Evolutionary conservation across 2,888 invertebrate species (phyloP).

Genomic region (Mactromeris polynyma): DNA sequence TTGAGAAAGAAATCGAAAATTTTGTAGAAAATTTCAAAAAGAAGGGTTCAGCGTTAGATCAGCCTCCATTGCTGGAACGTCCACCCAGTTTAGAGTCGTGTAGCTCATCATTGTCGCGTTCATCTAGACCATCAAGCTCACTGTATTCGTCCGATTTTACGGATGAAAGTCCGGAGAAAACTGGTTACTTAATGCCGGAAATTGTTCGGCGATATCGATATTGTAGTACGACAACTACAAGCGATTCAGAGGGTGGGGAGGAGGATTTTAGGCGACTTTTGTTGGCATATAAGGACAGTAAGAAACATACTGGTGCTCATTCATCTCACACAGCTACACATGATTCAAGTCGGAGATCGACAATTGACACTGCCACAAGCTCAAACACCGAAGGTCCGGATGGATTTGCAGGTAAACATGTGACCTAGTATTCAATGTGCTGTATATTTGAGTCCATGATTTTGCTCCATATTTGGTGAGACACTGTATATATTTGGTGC

Average conservation of each 20-base stretch:
- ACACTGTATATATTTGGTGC: no score
- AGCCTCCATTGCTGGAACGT: constrained; percentile 70
- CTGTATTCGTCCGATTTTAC: constrained; percentile 80
- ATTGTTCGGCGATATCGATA: constrained; percentile 70
- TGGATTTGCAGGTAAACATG: constrained; percentile 47
- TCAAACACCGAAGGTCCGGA: constrained; percentile 71
- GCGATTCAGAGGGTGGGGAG: constrained; percentile 74
- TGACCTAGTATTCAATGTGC: no score
- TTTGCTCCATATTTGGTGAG: no score
- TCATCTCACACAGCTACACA: constrained; percentile 9
- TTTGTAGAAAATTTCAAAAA: constrained; percentile 83
- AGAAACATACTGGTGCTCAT: constrained; percentile 48
- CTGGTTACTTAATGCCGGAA: constrained; percentile 71
- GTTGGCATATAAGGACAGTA: constrained; percentile 70
- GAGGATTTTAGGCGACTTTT: constrained; percentile 65
- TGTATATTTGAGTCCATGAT: no score
- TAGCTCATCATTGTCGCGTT: constrained; percentile 65
- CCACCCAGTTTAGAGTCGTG: constrained; percentile 71
- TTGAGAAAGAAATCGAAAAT: constrained; percentile 82
- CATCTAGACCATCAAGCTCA: constrained; percentile 79
- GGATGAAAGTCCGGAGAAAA: constrained; percentile 77
- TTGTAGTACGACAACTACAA: constrained; percentile 69
- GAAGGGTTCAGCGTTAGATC: constrained; percentile 78
- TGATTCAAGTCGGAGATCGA: constrained; percentile 13
- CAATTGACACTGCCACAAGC: constrained; percentile 35